Evolutionary conservation across 2,797 vertebrate genomes (phyloP).

Genomic region (Staurois parvus): DNA sequence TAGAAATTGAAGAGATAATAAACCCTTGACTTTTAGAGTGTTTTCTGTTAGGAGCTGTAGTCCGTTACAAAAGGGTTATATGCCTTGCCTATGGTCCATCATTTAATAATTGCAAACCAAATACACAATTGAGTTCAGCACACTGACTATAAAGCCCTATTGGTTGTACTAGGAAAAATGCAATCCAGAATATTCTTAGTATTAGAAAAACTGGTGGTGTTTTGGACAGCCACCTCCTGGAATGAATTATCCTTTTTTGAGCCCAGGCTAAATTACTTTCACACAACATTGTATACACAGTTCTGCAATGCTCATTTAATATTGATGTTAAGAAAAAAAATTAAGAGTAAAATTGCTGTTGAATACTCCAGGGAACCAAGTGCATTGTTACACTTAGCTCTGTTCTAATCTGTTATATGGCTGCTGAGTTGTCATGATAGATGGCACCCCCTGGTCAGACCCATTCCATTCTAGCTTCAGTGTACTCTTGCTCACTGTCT

Average conservation of each 20-base stretch:
- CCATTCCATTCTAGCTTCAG: too few species aligned
- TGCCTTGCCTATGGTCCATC: not conserved
- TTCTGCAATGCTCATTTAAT: not conserved
- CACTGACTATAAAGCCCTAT: not conserved
- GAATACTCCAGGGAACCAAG: too few species aligned
- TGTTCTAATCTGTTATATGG: too few species aligned
- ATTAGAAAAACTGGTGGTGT: not conserved
- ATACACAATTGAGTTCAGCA: not conserved
- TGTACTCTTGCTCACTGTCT: too few species aligned
- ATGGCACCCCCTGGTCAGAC: too few species aligned
- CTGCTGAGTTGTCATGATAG: too few species aligned
- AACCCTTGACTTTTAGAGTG: not conserved
- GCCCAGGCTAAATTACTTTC: conserved; percentile 36
- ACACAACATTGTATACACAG: not conserved
- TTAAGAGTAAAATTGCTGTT: too few species aligned
- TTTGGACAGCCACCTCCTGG: conserved; percentile 12
- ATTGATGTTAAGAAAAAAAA: not conserved
- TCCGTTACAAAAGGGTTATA: not conserved
- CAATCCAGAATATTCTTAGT: conserved; percentile 24
- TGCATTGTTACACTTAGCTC: too few species aligned
- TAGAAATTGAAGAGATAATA: not conserved
- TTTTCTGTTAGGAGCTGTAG: not conserved
- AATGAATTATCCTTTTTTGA: not conserved
- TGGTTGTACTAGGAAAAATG: not conserved
- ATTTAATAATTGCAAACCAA: too few species aligned